A percentile compares a stretch with the other conserved stretches of the same genome.
Evolutionary conservation across 1,140 invertebrate genomes (phyloP).

Genomic region (Cyclina sinensis): DNA sequence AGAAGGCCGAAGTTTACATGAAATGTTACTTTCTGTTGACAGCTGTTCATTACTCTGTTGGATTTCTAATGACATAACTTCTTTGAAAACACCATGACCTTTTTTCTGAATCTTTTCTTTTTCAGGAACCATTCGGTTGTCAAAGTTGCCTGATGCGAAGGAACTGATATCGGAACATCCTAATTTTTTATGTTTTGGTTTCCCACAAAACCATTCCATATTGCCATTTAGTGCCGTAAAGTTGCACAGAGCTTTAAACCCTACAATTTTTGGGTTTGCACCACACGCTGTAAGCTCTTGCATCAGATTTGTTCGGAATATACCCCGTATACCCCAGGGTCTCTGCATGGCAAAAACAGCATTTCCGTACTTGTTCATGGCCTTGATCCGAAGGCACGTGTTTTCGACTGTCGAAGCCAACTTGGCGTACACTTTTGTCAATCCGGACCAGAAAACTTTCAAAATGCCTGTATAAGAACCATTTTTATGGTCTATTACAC

Average conservation of each 20-base stretch:
- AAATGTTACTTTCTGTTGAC: neutral
- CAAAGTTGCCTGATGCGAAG: neutral
- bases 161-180: constrained; percentile 16
- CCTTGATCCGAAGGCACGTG: constrained; percentile 25
- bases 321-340: constrained; percentile 32
- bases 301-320: neutral
- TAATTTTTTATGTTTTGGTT: constrained; percentile 1
- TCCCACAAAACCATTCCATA: constrained; percentile 55
- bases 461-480: constrained; percentile 49
- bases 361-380: constrained; percentile 34
- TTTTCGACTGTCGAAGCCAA: constrained; percentile 38
- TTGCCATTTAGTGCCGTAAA: constrained; percentile 45
- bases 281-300: constrained; percentile 32
- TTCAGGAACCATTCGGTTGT: neutral
- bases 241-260: constrained; percentile 29
- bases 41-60: neutral
- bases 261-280: neutral
- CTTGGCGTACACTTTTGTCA: constrained; percentile 22
- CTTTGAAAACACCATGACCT: neutral
- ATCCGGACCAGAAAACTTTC: constrained; percentile 41
- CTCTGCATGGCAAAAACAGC: constrained; percentile 36
- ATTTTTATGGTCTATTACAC: constrained; percentile 49
- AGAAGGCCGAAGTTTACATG: neutral
- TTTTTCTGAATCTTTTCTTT: constrained; percentile 25
- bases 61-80: neutral